Conservation (phyloP, 2,113 vertebrate genomes). For the Lethenteron reissneri region DNA sequence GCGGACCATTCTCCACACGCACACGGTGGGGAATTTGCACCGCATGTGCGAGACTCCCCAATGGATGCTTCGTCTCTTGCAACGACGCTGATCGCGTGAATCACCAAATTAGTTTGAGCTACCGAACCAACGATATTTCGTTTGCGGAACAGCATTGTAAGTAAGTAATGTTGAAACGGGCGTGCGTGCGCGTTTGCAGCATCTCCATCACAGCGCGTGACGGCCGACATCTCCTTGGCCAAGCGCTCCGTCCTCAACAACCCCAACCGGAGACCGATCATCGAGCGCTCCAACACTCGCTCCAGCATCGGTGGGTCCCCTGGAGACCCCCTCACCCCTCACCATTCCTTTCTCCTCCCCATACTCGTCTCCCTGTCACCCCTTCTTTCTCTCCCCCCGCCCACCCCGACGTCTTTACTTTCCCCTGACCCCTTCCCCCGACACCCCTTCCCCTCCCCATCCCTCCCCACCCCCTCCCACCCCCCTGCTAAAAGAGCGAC, state of each 20-base stretch:
- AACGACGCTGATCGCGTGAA: no score
- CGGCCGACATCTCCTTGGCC: slow-evolving; percentile 72
- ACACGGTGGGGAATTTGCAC: no score
- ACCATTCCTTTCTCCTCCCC: not conserved
- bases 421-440: no score
- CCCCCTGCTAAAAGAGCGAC: no score
- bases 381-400: not conserved
- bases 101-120: no score
- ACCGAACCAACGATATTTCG: no score
- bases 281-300: slow-evolving; percentile 73
- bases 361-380: not conserved
- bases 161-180: no score
- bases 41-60: no score
- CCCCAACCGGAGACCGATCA: slow-evolving; percentile 58
- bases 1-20: no score
- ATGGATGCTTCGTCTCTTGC: no score
- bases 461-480: not conserved
- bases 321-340: not conserved
- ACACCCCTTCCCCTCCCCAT: not conserved
- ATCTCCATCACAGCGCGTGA: slow-evolving; percentile 88
- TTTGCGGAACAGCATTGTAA: no score
- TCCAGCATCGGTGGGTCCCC: slow-evolving; percentile 61
- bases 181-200: slow-evolving; percentile 18
- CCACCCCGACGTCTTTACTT: not conserved
- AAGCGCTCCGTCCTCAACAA: slow-evolving; percentile 90